A percentile compares a stretch with the other conserved stretches of the same genome.
Evolutionary conservation across 2,797 vertebrate species (phyloP).

Genomic region (Mico argentatus): DNA sequence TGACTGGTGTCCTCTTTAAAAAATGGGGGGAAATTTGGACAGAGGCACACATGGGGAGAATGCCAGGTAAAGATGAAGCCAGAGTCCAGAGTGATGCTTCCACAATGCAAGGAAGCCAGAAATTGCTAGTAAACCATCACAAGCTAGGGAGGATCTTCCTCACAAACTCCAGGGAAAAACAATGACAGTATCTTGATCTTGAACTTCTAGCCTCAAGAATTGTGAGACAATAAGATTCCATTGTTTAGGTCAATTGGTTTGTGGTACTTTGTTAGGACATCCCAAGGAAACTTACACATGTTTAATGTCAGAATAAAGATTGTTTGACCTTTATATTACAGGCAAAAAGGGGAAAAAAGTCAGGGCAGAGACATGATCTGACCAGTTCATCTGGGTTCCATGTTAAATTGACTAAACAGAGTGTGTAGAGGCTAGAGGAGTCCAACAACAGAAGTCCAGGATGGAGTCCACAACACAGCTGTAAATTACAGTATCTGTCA

Average conservation of each 20-base stretch:
- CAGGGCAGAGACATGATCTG: background rate
- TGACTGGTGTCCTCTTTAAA: background rate
- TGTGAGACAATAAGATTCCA: background rate
- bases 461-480: background rate
- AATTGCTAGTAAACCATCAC: background rate
- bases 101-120: background rate
- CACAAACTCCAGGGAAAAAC: background rate
- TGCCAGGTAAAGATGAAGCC: background rate
- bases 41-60: background rate
- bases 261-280: background rate
- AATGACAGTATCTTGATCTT: accelerated
- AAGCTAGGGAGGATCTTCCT: background rate
- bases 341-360: background rate
- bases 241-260: background rate
- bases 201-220: background rate
- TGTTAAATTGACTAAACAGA: background rate
- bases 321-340: background rate
- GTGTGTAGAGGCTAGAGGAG: background rate
- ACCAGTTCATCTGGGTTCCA: background rate
- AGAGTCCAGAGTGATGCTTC: background rate
- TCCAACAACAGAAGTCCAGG: background rate
- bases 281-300: background rate
- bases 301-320: background rate
- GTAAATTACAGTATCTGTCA: background rate
- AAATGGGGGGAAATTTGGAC: background rate